Evolutionary conservation across 2,113 vertebrate genomes (phyloP), one percentile per base, ranked within the genome.

Genomic region (Orthonyx spaldingii): DNA sequence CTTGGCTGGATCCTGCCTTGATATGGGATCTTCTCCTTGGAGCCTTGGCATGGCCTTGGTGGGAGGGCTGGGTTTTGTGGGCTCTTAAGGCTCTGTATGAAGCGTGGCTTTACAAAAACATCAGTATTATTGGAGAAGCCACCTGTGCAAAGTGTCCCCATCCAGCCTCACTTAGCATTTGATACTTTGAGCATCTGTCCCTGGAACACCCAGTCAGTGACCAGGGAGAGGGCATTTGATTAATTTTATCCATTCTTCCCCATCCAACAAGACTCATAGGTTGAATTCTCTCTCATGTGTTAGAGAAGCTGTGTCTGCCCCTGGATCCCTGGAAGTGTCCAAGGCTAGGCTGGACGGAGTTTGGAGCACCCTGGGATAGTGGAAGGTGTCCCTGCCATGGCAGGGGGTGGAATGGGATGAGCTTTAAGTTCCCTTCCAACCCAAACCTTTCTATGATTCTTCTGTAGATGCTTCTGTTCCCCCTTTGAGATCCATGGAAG

Each of bases 181-280:
- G 49, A 7, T 56, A 37, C 27, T 65, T 85, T 32, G 27, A 61
- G 46, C 16, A 11, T 74, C 61, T 2, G 0, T 50, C 39, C 46
- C 65, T 41, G 74, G 30, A 84, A 26, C 37, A 60, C 30, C 18
- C 46, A 6, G 6, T 47, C 46, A n/a, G 37, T 27, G 56, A 52
- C 9, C 7, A 22, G 13, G 39, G n/a, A n/a, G n/a, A n/a, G 17
- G 12, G 3, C 9, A 11, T 53, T 59, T n/a, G 78, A 18, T 78
- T 84, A 52, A 52, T 74, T 90, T 70, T 19, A 18, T 35, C 24
- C 6, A 4, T 87, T 46, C 42, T 50, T 28, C 17, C 28, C 30
- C 0, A 0, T 59, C 33, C 37, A 59, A 46, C 7, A 21, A 59
- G 28, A 11, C 28, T 66, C 0, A 0, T 14, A 10, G 19, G 24